Base-by-base conservation (phyloP, 2,888 invertebrate genomes). In the Ochropacha duplaris region DNA sequence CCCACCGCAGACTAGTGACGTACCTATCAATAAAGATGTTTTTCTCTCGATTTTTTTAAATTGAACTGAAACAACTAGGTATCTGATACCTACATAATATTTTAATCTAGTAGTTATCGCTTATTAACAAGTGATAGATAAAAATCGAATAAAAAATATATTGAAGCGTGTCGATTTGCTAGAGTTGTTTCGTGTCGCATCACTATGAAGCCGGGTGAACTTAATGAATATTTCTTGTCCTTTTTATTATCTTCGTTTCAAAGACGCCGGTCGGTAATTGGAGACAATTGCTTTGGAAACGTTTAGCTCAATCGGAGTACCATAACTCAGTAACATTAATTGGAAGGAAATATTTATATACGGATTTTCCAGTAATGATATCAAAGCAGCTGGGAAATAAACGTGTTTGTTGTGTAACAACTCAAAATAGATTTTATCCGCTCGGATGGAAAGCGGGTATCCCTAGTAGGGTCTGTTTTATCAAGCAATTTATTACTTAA, bases 291-390 rank as follows among this genome's bases (percentile, higher is more conserved):
- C 51, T 61, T 60, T 52, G 50, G 56, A 62, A 71, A 58, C 58
- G 60, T 62, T 68, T 19, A 60, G 56, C 57, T 59, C 57, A 44
- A 44, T 44, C 57, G 61, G 56, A 60, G 57, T 31, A 54, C 50
- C 55, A 56, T 70, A 62, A 70, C 59, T 70, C 61, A 62, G 64
- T 71, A 66, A 71, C 62, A 57, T 49, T 64, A 65, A 64, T 39
- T 39, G 44, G 19, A 44, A n/a, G 44, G 44, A 44, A 44, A 44
- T 44, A 44, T 44, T 44, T 16, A 44, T 44, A 19, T 44, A 44
- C 44, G 9, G 44, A 44, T 44, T 44, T 44, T 19, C 44, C 44
- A 0, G 44, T 44, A 44, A 44, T 3, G n/a, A 8, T 44, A 44
- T 39, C 16, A n/a, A 39, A 8, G 39, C 16, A 6, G 6, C 9